Evolutionary conservation across 2,113 vertebrate species (phyloP).

Genomic region (Dinomys branickii): DNA sequence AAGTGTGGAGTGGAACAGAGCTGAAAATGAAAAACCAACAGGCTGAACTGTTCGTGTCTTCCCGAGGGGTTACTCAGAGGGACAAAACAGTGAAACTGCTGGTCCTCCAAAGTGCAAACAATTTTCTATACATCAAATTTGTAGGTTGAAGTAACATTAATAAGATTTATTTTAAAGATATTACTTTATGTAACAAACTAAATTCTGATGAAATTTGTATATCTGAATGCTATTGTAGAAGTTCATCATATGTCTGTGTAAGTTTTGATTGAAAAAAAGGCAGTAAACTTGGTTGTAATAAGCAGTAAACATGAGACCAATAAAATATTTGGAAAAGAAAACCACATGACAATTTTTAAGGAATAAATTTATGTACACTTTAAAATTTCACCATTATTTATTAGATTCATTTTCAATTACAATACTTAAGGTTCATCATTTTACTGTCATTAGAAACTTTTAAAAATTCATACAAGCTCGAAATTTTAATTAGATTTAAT

Average conservation of each 20-base stretch:
- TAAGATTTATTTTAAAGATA: neutral
- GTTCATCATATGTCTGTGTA: neutral
- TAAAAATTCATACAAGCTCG: neutral
- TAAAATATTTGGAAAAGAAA: neutral
- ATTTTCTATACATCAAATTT: neutral
- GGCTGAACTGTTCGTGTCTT: slow-evolving; percentile 50
- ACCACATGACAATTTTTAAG: neutral
- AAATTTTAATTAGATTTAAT: neutral
- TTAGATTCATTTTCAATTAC: neutral
- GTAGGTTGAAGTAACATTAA: neutral
- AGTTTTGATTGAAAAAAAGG: neutral
- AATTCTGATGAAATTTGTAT: neutral
- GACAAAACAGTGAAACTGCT: neutral
- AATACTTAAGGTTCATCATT: neutral
- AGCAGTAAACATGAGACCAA: neutral
- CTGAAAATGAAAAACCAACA: slow-evolving; percentile 79
- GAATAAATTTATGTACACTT: neutral
- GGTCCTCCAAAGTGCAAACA: neutral
- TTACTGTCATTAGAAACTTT: neutral
- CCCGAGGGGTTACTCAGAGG: slow-evolving; percentile 66
- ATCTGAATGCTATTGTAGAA: neutral
- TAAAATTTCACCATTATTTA: neutral
- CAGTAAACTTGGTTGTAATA: neutral
- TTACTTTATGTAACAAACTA: neutral
- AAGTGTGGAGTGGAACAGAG: slow-evolving; percentile 74